Base-by-base conservation (phyloP, 2,888 invertebrate genomes). In the Allacma fusca region DNA sequence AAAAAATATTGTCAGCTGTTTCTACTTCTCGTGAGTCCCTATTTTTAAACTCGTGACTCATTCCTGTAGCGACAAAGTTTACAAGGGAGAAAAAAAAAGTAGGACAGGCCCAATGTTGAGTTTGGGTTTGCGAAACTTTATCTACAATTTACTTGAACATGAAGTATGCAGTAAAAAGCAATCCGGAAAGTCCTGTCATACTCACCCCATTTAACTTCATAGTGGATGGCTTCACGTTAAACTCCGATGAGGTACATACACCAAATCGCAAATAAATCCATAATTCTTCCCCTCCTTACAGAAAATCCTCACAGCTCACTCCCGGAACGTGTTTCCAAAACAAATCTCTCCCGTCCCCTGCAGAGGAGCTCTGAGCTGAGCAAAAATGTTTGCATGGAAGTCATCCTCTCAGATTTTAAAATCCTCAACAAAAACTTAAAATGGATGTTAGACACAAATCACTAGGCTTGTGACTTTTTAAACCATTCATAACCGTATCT, bases 171-270 rank as follows among this genome's bases (percentile, higher is more conserved):
- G 19, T 34, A 34, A 34, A 50, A 50, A 50, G 50, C 50, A 50
- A 50, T 19, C 16, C 50, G 50, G 50, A 50, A 50, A 50, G 16
- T 9, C 24, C 24, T 24, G 21, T 24, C 62, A 62, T 62, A 62
- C 24, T 26, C 62, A 62, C 23, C 62, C 24, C 62, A 62, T 62
- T 62, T 62, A 23, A 62, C 62, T 62, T 62, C 62, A 24, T 24
- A 62, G 62, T 62, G 62, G 62, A 62, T 62, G 62, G 24, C 24
- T 62, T 2, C 62, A 62, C 62, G 23, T 62, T 62, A 24, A 24
- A 62, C 62, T 62, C 9, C 26, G n/a, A 62, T 62, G 9, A 62
- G 9, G 2, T 62, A 24, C 34, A 7, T 34, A 9, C 24, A 62
- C 9, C 23, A 16, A 12, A 23, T 16, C 24, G 26, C 62, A 62